Percentiles rank a stretch among this genome's conserved stretches.
Conservation (phyloP, 2,888 invertebrate species). For the Epirrita christyi region DNA sequence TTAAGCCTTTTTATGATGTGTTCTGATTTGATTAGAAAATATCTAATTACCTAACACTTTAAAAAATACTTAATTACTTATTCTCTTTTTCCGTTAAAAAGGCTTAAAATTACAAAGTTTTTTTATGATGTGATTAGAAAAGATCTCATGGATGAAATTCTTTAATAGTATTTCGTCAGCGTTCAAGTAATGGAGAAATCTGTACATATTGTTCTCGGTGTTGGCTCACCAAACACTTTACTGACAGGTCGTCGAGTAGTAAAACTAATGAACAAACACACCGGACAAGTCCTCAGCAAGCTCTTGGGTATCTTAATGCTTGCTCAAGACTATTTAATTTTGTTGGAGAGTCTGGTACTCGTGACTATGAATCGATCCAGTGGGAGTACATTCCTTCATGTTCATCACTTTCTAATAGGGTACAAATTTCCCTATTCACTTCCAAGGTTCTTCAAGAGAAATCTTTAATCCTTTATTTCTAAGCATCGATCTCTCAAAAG, state of each 20-base stretch:
- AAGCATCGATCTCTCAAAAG: too few species aligned
- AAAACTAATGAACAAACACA: conserved; percentile 56
- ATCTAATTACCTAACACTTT: too few species aligned
- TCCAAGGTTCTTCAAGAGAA: neutral
- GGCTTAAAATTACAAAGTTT: too few species aligned
- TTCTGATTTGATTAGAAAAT: too few species aligned
- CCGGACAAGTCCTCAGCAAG: conserved; percentile 46
- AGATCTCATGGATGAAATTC: too few species aligned
- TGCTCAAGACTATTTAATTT: conserved; percentile 57
- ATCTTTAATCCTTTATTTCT: neutral
- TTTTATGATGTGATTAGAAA: too few species aligned
- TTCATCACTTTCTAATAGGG: conserved; percentile 6
- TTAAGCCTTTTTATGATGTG: too few species aligned
- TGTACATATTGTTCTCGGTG: conserved; percentile 19
- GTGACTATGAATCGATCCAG: conserved; percentile 47
- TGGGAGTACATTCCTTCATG: conserved; percentile 39
- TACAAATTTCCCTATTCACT: neutral
- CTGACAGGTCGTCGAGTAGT: conserved; percentile 49
- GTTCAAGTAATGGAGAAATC: conserved; percentile 26
- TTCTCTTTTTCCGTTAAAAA: too few species aligned
- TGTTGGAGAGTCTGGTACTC: conserved; percentile 32
- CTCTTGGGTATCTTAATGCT: conserved; percentile 69
- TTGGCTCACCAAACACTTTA: conserved; percentile 37
- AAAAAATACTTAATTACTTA: too few species aligned
- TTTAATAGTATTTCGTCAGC: neutral